Percentiles rank a stretch among this genome's conserved stretches.
Evolutionary conservation across 2,113 vertebrate species (phyloP).

Genomic region (Hydropotes inermis): DNA sequence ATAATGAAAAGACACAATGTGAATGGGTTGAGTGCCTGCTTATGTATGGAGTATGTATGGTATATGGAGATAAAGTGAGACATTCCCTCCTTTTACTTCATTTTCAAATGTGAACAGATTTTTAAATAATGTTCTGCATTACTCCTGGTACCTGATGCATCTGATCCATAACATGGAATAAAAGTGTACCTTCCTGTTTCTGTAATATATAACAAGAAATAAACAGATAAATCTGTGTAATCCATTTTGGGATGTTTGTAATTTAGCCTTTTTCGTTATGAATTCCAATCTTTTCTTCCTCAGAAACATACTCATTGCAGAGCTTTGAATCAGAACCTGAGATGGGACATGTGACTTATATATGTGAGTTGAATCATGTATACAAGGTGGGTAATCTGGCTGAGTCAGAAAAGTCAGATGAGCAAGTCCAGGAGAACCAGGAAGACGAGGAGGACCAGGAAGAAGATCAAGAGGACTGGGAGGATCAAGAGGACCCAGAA

Average conservation of each 20-base stretch:
- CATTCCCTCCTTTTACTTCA: neutral
- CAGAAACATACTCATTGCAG: constrained; percentile 82
- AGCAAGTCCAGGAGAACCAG: rapidly evolving
- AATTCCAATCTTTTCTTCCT: constrained; percentile 38
- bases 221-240: neutral
- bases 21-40: neutral
- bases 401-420: neutral
- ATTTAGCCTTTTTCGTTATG: neutral
- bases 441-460: neutral
- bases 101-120: neutral
- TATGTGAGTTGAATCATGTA: rapidly evolving
- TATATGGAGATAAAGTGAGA: neutral
- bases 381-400: neutral
- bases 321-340: rapidly evolving
- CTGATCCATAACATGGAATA: neutral
- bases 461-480: neutral
- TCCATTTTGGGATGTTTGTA: neutral
- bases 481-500: neutral
- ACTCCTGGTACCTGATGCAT: neutral
- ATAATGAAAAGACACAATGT: neutral
- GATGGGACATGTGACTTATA: rapidly evolving
- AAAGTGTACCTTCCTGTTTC: neutral
- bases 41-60: neutral
- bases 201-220: neutral
- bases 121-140: constrained; percentile 7